Percentiles rank a stretch among this genome's conserved stretches.
These are phyloP conservation scores for Ganaspis brasiliensis DNA, from an alignment of 2,888 invertebrate species.

Conservation along the genomic window DNA sequence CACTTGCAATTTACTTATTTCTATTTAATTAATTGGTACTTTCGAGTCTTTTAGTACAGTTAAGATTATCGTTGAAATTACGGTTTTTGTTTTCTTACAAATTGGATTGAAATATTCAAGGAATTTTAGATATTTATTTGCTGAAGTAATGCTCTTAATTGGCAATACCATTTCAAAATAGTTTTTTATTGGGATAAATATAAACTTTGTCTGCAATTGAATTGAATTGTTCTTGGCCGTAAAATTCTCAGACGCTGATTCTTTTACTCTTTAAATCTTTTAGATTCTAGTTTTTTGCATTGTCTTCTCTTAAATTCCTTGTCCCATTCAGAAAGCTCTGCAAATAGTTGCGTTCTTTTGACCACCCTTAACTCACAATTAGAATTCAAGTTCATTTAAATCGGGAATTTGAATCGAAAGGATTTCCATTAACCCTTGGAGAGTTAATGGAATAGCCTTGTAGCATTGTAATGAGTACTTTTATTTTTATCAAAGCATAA, in stretches of 20 bases:
- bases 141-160: not conserved
- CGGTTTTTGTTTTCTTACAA: too few relatives aligned
- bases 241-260: slow-evolving; percentile 25
- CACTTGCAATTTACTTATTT: not conserved
- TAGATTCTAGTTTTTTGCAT: not conserved
- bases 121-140: not conserved
- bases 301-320: not conserved
- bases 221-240: not conserved
- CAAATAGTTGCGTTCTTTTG: not conserved
- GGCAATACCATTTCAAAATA: not conserved
- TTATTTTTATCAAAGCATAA: too few relatives aligned
- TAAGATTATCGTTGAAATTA: too few relatives aligned
- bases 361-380: not conserved
- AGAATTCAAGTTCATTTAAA: not conserved
- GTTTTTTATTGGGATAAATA: not conserved
- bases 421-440: not conserved
- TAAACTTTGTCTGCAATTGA: slow-evolving; percentile 4
- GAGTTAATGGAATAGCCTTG: too few relatives aligned
- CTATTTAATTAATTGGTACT: too few relatives aligned
- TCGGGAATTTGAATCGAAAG: not conserved
- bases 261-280: not conserved
- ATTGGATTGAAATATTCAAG: too few relatives aligned
- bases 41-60: too few relatives aligned
- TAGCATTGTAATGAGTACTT: too few relatives aligned
- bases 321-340: slow-evolving; percentile 3